Evolutionary conservation across 2,888 invertebrate species (phyloP).

Genomic region (Allolobophora icterica): DNA sequence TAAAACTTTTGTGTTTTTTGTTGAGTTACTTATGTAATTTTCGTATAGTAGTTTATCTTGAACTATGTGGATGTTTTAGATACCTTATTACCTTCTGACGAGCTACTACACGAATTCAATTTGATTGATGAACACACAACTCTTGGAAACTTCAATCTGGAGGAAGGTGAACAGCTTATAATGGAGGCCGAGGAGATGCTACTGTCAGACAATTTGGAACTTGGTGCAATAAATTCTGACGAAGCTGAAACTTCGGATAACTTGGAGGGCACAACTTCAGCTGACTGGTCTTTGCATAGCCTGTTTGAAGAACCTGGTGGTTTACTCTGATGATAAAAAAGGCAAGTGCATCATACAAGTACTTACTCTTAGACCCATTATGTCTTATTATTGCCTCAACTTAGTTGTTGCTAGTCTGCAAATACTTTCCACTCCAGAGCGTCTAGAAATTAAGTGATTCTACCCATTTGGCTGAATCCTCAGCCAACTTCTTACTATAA

Average conservation of each 20-base stretch:
- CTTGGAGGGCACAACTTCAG: not conserved
- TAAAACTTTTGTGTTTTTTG: not conserved
- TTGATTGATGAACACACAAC: not conserved
- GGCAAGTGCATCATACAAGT: not conserved
- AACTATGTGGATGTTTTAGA: not conserved
- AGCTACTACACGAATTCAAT: not conserved
- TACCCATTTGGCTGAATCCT: not conserved
- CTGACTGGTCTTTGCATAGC: not conserved
- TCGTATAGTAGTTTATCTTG: not conserved
- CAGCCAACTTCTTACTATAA: not conserved
- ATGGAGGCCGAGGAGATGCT: not conserved
- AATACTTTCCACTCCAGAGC: too few species aligned
- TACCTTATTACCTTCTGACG: not conserved
- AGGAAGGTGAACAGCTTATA: not conserved
- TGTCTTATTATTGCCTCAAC: not conserved
- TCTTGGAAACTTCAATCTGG: not conserved
- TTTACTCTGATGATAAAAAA: not conserved
- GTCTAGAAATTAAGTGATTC: not conserved
- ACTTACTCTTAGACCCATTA: too few species aligned
- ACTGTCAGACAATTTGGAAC: not conserved
- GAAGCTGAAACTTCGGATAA: not conserved
- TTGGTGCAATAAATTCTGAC: not conserved
- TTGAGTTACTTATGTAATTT: not conserved
- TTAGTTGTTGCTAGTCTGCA: too few species aligned
- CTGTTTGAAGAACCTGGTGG: not conserved